These are phyloP conservation scores for Alligator sinensis DNA, from an alignment of 2,113 vertebrate genomes.

Conservation along the genomic window DNA sequence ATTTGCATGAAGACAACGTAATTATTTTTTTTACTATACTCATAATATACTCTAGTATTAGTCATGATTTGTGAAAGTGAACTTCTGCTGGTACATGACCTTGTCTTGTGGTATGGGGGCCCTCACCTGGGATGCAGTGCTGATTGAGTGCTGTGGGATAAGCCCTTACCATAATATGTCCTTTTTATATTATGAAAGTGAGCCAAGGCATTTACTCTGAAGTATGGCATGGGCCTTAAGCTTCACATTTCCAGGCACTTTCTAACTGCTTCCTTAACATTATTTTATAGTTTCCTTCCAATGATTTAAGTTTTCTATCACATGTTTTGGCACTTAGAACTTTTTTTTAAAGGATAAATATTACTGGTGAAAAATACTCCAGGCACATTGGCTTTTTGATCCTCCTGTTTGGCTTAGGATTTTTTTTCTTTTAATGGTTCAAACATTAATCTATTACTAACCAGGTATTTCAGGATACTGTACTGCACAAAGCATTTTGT, in stretches of 20 bases:
- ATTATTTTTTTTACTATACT: accelerated
- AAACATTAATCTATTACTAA: background rate
- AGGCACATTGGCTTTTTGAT: background rate
- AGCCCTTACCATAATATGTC: background rate
- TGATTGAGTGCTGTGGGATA: background rate
- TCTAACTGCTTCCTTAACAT: slow-evolving; percentile 50
- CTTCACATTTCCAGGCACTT: slow-evolving; percentile 51
- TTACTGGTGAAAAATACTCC: background rate
- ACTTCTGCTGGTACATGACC: accelerated
- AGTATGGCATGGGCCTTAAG: background rate
- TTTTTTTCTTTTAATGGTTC: background rate
- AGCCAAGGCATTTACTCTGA: background rate
- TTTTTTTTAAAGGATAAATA: background rate
- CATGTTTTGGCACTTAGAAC: background rate
- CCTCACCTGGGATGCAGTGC: too few species aligned
- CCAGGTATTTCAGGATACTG: background rate
- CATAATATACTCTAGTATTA: background rate
- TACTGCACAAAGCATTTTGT: background rate
- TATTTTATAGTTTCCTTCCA: slow-evolving; percentile 33
- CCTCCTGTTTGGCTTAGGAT: slow-evolving; percentile 8
- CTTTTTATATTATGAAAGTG: background rate
- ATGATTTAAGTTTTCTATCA: slow-evolving; percentile 35
- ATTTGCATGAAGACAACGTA: background rate
- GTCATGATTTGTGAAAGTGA: accelerated
- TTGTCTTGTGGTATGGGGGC: background rate